A percentile compares a stretch with the other conserved stretches of the same genome.
These are phyloP conservation scores for Carlito syrichta DNA, from an alignment of 2,113 vertebrate genomes.

Conservation along the genomic window DNA sequence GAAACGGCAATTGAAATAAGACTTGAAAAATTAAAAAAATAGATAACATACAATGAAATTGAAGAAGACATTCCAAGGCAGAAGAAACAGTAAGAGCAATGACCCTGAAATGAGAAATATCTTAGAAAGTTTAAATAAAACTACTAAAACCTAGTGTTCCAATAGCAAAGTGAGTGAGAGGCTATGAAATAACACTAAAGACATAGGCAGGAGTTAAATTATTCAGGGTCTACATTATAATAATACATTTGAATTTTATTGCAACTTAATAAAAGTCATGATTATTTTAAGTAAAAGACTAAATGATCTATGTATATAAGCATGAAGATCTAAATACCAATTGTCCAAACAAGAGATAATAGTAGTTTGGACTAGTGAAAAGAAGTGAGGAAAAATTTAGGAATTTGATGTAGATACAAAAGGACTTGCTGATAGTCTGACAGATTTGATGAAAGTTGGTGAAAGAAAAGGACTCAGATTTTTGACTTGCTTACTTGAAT, in stretches of 20 bases:
- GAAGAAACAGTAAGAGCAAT: not conserved
- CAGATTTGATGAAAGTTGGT: not conserved
- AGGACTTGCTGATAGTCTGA: not conserved
- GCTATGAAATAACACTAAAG: not conserved
- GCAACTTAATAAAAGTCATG: not conserved
- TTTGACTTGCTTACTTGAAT: not conserved
- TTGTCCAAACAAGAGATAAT: not conserved
- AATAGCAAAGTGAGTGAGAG: not conserved
- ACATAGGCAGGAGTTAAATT: not conserved
- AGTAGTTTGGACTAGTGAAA: not conserved
- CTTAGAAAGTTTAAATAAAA: not conserved
- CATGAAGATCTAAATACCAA: not conserved
- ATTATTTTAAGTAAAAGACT: not conserved
- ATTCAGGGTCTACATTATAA: not conserved
- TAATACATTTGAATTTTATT: slow-evolving; percentile 2
- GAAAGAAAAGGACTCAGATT: not conserved
- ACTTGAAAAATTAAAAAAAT: not conserved
- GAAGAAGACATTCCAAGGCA: not conserved
- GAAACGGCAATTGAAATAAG: not conserved
- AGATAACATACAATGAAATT: not conserved
- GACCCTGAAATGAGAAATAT: not conserved
- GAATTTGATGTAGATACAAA: not conserved
- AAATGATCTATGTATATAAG: not conserved
- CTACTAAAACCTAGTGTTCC: not conserved
- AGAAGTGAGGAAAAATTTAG: not conserved